Base-by-base conservation (phyloP, 2,888 invertebrate species). In the Agonopterix alstromeriana region DNA sequence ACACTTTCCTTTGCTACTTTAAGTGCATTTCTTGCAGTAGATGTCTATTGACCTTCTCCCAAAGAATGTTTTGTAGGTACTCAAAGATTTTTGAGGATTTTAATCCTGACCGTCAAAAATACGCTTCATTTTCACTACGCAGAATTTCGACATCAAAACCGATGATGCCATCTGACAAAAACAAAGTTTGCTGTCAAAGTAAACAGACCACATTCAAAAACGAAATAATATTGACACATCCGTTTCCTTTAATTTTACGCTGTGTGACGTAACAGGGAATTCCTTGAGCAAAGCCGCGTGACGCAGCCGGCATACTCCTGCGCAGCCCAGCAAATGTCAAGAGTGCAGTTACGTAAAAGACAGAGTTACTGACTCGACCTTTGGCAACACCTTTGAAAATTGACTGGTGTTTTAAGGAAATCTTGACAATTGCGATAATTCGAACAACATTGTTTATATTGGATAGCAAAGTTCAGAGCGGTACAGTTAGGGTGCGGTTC, bases 301-400 rank as follows among this genome's bases (percentile, higher is more conserved):
- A 74, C 75, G 74, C 69, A 53, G 56, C 52, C 45, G 53, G 27
- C 48, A 44, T 57, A 63, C 63, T 67, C 67, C 70, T 58, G 68
- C 67, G 61, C 65, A 64, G 72, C 74, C 77, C 71, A 73, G 65
- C 66, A 82, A 83, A 83, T 82, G 81, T 78, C 76, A 76, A 72
- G 71, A 75, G 61, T 68, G 65, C 56, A 50, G 62, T 84, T 82
- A 80, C 75, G 71, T 77, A 80, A 82, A 62, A 58, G 60, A 58
- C 61, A 68, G 61, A 68, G 59, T 70, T 65, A 70, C 68, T 55
- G 57, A 52, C 56, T 52, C 69, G 70, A 77, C 78, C 78, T 82
- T 80, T 78, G 69, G 66, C 67, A 73, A 73, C 63, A 68, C 72
- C 74, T 77, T 78, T 77, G 72, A 70, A 70, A 77, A 80, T 77